A percentile compares a stretch with the other conserved stretches of the same genome.
These are phyloP conservation scores for Drosophila robusta DNA, from an alignment of 2,888 invertebrate genomes.

Conservation along the genomic window DNA sequence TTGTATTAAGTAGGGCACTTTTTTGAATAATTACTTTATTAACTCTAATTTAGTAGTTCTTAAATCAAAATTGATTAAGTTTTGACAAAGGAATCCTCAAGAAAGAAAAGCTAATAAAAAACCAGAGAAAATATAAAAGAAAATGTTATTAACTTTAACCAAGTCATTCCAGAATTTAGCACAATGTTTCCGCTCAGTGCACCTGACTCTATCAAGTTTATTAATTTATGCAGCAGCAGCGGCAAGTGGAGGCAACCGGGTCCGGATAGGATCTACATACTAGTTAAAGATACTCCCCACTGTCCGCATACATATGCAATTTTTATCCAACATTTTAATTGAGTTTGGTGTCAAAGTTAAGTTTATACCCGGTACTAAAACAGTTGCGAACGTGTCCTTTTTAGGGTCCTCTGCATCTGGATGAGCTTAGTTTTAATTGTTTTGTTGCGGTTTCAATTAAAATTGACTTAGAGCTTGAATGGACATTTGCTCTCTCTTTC, in stretches of 20 bases:
- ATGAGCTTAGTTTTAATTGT: slow-evolving; percentile 71
- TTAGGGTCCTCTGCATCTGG: slow-evolving; percentile 2
- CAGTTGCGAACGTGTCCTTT: slow-evolving; percentile 23
- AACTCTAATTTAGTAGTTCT: no score
- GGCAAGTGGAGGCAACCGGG: background rate
- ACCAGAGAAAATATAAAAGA: no score
- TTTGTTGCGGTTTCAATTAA: slow-evolving; percentile 75
- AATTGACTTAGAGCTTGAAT: slow-evolving; percentile 60
- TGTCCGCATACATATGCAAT: slow-evolving; percentile 65
- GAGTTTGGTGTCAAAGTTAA: slow-evolving; percentile 76
- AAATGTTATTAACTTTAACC: no score
- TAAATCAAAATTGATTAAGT: no score
- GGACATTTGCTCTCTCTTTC: background rate
- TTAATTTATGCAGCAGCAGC: slow-evolving; percentile 69
- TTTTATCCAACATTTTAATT: slow-evolving; percentile 75
- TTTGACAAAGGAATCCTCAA: no score
- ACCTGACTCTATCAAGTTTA: slow-evolving; percentile 64
- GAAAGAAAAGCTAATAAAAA: no score
- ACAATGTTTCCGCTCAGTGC: no score
- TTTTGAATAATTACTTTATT: no score
- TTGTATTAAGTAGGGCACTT: no score
- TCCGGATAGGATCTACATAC: slow-evolving; percentile 26
- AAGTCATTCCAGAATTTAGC: no score
- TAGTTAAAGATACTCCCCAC: slow-evolving; percentile 52
- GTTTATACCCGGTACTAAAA: slow-evolving; percentile 55